Base-by-base conservation (phyloP, 2,113 vertebrate species). In the Upupa epops region DNA sequence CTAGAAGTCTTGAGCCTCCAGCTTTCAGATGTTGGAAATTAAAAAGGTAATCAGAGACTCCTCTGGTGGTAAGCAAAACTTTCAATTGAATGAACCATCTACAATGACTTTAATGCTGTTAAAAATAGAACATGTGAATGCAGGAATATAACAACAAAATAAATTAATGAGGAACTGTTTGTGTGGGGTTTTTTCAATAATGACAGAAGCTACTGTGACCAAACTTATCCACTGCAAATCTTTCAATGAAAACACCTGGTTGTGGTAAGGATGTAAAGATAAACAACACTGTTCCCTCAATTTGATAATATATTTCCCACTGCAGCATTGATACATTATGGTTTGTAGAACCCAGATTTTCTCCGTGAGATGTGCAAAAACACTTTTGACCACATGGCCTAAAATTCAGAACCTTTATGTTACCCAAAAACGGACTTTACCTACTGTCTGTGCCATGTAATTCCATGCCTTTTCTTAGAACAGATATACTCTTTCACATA, bases 401-500 rank as follows among this genome's bases (percentile, higher is more conserved):
- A 52, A 82, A 89, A 84, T 61, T 7, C 45, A 71, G 42, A 46
- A 4, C 4, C 34, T 84, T 52, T 59, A 9, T 32, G 13, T 60
- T 51, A 64, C 5, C 11, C 12, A 11, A 21, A 89, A 79, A 49
- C 18, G 5, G n/a, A 71, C 36, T 68, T 45, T 79, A 49, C 22
- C 6, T 48, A 89, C 54, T 75, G 31, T 11, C n/a, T 60, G 28
- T 75, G 29, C 26, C 89, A 60, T 29, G 11, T 32, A 51, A 45
- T 51, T 56, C 55, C 8, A 22, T 28, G 19, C 52, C 6, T 79
- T 85, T 87, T 9, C 24, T 72, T 73, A 21, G n/a, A 75, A 75
- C 69, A 16, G 2, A 40, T 42, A 45, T 32, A 52, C 19, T 60
- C 0, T 4, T 75, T 59, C 42, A 55, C 0, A 11, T 42, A 2